Conservation (phyloP, 2,888 invertebrate genomes). For the Orgyia antiqua region DNA sequence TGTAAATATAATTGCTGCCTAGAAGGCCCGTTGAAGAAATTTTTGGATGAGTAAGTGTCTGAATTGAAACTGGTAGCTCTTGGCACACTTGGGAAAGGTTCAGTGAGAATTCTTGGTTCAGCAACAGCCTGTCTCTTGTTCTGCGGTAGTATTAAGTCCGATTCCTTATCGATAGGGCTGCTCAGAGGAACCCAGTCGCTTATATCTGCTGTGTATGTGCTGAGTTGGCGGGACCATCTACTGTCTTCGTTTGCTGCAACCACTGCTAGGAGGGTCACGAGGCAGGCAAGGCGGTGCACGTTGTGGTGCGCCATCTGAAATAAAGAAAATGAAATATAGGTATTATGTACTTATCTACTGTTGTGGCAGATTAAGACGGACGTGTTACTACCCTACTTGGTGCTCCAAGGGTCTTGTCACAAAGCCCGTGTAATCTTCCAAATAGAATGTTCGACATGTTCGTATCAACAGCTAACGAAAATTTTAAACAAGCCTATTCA, state of each 20-base stretch:
- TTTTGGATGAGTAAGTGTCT: slow-evolving; percentile 51
- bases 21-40: slow-evolving; percentile 46
- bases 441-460: too few species aligned
- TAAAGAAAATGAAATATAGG: slow-evolving; percentile 7
- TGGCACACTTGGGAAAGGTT: slow-evolving; percentile 54
- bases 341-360: too few species aligned
- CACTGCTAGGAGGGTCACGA: slow-evolving; percentile 40
- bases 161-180: slow-evolving; percentile 49
- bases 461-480: too few species aligned
- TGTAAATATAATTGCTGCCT: slow-evolving; percentile 64
- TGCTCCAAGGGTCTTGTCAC: too few species aligned
- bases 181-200: slow-evolving; percentile 67
- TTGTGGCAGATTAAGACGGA: too few species aligned
- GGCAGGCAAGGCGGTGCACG: slow-evolving; percentile 41
- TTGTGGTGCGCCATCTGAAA: slow-evolving; percentile 63
- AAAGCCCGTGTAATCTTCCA: too few species aligned
- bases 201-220: slow-evolving; percentile 65
- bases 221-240: slow-evolving; percentile 72
- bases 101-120: slow-evolving; percentile 65
- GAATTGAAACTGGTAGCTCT: slow-evolving; percentile 48
- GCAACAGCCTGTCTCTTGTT: slow-evolving; percentile 65
- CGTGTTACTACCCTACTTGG: too few species aligned
- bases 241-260: slow-evolving; percentile 44
- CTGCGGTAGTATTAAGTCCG: slow-evolving; percentile 28
- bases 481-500: too few species aligned